A percentile compares a stretch with the other conserved stretches of the same genome.
phyloP scores from a whole-genome alignment of 2,888 invertebrate genomes.

The Torymus aiolomorphi region DNA sequence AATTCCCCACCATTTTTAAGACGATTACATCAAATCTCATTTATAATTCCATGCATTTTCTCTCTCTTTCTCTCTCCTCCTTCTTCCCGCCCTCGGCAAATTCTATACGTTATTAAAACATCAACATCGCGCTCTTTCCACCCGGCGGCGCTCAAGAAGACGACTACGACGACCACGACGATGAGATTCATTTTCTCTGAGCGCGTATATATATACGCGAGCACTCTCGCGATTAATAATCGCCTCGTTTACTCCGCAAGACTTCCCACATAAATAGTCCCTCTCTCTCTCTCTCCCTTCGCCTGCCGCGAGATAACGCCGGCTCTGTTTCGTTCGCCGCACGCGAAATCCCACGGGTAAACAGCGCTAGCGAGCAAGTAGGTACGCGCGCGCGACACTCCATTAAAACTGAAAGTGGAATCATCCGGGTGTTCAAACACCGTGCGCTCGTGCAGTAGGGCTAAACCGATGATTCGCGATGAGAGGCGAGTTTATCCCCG shows the following conservation, averaged over 20 bases:
- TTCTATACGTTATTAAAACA: slow-evolving; percentile 38
- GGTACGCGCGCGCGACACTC: slow-evolving; percentile 7
- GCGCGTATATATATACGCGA: not conserved
- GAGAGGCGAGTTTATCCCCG: not conserved
- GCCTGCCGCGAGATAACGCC: slow-evolving; percentile 35
- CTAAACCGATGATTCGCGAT: slow-evolving; percentile 18
- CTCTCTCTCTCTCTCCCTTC: slow-evolving; percentile 4
- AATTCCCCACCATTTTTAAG: not conserved
- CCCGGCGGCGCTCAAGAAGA: not conserved
- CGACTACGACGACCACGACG: not conserved
- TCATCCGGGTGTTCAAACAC: slow-evolving; percentile 27
- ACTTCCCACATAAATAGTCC: slow-evolving; percentile 46
- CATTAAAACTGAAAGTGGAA: slow-evolving; percentile 52
- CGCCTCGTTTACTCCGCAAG: slow-evolving; percentile 45
- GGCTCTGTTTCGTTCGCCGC: not conserved
- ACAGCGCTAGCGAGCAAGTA: slow-evolving; percentile 17
- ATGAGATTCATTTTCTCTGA: slow-evolving; percentile 44
- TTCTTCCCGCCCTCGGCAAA: no score
- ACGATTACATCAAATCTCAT: slow-evolving; percentile 6
- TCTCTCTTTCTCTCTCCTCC: no score
- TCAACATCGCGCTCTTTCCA: not conserved
- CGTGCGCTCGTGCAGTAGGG: not conserved
- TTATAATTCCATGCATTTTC: slow-evolving; percentile 7
- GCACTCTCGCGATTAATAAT: slow-evolving; percentile 42
- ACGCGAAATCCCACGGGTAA: slow-evolving; percentile 52